phyloP scores from a whole-genome alignment of 2,113 vertebrate species.

The Clupea harengus region DNA sequence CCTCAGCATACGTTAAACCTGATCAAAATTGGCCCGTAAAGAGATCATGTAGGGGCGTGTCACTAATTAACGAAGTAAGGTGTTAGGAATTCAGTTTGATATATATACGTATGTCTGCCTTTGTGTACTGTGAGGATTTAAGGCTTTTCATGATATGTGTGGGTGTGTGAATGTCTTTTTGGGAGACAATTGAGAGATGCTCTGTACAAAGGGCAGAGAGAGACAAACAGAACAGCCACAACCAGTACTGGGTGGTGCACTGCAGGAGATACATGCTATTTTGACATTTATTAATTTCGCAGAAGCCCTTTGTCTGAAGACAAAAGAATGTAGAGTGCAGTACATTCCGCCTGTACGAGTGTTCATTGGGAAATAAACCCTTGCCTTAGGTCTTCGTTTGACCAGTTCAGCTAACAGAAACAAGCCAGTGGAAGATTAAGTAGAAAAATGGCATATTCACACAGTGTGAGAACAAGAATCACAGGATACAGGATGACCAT shows the following conservation, averaged over 20 bases:
- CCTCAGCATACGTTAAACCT: background rate
- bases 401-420: background rate
- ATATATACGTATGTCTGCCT: background rate
- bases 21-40: constrained; percentile 2
- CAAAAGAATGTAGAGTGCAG: background rate
- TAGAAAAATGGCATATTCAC: background rate
- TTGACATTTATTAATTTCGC: background rate
- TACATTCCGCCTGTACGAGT: no score
- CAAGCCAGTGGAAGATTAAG: no score
- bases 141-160: background rate
- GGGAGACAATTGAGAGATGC: background rate
- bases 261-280: background rate
- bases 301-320: background rate
- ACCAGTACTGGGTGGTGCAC: background rate
- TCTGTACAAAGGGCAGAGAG: background rate
- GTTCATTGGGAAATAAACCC: background rate
- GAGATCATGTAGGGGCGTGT: background rate
- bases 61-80: background rate
- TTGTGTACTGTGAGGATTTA: background rate
- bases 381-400: background rate
- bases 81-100: no score
- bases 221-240: background rate
- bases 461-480: background rate
- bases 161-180: background rate
- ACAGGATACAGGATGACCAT: background rate